These are phyloP conservation scores for Apodemus sylvaticus DNA, from an alignment of 2,113 vertebrate genomes.

Conservation along the genomic window DNA sequence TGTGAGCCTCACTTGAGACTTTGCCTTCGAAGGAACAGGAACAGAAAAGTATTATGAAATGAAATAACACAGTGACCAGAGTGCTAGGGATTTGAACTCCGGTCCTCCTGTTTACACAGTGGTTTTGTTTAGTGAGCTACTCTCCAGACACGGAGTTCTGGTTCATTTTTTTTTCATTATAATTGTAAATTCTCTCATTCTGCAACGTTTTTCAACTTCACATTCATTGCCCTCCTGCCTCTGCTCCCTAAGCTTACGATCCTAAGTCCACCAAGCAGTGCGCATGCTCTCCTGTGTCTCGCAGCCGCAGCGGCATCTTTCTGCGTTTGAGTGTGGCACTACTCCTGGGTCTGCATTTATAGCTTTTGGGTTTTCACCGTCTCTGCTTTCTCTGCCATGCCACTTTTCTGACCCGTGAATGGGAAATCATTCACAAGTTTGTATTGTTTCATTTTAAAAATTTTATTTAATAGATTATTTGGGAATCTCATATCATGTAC, in stretches of 20 bases:
- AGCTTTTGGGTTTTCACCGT: neutral
- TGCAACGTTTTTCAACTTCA: neutral
- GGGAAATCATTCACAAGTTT: neutral
- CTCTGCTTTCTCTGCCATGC: neutral
- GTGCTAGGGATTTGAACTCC: neutral
- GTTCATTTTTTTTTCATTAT: neutral
- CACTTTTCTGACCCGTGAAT: neutral
- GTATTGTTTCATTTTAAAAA: constrained; percentile 18
- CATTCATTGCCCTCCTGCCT: neutral
- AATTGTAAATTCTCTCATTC: neutral
- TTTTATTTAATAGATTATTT: neutral
- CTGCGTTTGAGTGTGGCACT: neutral
- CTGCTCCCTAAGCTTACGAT: neutral
- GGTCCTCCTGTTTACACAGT: neutral
- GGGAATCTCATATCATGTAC: neutral
- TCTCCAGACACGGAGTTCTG: neutral
- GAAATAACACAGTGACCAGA: neutral
- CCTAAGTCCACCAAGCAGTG: neutral
- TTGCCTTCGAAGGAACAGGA: neutral
- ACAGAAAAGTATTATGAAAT: neutral
- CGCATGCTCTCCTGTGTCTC: neutral
- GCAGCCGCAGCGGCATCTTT: neutral
- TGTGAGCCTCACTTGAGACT: neutral
- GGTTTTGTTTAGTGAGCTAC: neutral
- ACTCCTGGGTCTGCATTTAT: neutral